Base-by-base conservation (phyloP, 2,113 vertebrate species). In the Prietella phreatophila region DNA sequence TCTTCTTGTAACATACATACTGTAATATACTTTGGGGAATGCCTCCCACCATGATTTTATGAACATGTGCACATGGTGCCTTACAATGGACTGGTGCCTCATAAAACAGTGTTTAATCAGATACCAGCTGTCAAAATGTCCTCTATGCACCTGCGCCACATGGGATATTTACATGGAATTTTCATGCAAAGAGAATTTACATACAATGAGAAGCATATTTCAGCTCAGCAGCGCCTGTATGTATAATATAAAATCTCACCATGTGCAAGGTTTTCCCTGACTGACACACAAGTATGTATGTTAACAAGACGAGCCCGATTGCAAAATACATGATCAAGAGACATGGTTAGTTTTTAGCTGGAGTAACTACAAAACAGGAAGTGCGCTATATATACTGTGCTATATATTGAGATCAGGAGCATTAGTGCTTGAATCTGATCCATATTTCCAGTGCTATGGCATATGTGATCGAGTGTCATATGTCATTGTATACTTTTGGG, bases 401-500 rank as follows among this genome's bases (percentile, higher is more conserved):
- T n/a, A 19, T 56, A 50, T 67, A 20, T 53, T 53, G n/a, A 55
- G 30, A n/a, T 61, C 50, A 8, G 6, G 13, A 47, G 30, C 27
- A 7, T 85, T 47, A 67, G 22, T 42, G 11, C 42, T n/a, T 56
- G 22, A n/a, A 11, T 47, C 15, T 36, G 53, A 25, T 82, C 61
- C 60, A 53, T 78, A 65, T 86, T 65, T 65, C 56, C 58, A 53
- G 73, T 14, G 3, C 10, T 22, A 5, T 67, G 39, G 15, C 55
- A 73, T 27, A 78, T 63, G 36, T 11, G 36, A 61, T 60, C 5
- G 2, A 22, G 60, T 20, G 10, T 55, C 78, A 69, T 82, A 56
- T 58, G 47, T 65, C 60, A 79, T 6, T 65, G 85, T 65, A 42
- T 86, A 61, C 42, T 82, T 82, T 79, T 27, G 73, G 25, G 86